Conservation (phyloP, 2,888 invertebrate species). For the Lasius fuliginosus region DNA sequence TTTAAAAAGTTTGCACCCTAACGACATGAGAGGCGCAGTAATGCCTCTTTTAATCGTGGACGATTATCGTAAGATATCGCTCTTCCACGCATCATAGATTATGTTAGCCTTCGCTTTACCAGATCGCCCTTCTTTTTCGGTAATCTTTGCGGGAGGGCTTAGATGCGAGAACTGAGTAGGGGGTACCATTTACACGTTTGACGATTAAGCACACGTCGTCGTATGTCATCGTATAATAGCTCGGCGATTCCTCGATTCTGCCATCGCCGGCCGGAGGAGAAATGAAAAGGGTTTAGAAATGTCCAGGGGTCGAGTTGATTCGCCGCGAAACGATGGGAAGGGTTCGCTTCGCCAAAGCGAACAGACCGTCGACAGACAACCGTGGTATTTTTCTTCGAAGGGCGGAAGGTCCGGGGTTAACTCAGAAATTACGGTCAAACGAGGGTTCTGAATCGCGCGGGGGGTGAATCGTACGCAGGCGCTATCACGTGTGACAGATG, state of each 20-base stretch:
- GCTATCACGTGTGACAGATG: not conserved
- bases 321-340: constrained; percentile 60
- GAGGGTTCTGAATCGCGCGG: not conserved
- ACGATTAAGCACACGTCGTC: constrained; percentile 26
- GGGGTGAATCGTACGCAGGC: not conserved
- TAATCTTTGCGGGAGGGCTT: constrained; percentile 26
- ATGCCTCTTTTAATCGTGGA: not conserved
- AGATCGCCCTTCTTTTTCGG: not conserved
- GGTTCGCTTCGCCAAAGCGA: constrained; percentile 38
- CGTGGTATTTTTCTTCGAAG: not conserved
- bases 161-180: not conserved
- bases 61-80: not conserved
- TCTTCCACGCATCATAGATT: not conserved
- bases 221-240: constrained; percentile 37
- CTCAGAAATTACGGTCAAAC: constrained; percentile 31
- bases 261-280: not conserved
- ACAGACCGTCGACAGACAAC: not conserved
- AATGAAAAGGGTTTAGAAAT: constrained; percentile 31
- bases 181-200: constrained; percentile 5
- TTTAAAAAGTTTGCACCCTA: not conserved
- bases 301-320: constrained; percentile 38
- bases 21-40: not conserved
- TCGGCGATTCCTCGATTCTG: not conserved
- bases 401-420: not conserved
- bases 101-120: not conserved